Percentiles rank a stretch among this genome's conserved stretches.
These are phyloP conservation scores for Agrenia bidenticulata DNA, from an alignment of 2,888 invertebrate genomes.

Conservation along the genomic window DNA sequence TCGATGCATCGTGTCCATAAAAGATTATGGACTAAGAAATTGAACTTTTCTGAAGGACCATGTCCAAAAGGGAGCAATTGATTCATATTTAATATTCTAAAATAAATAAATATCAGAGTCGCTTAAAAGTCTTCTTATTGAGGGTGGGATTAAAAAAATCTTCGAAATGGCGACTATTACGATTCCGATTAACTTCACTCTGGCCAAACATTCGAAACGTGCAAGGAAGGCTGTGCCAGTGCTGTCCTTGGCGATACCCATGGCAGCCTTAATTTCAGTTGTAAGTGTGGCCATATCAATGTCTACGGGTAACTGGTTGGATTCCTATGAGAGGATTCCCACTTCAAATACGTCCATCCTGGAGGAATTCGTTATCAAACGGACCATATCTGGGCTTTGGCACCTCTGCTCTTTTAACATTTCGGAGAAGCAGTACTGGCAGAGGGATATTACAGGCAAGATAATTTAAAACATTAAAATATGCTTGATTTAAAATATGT, in stretches of 20 bases:
- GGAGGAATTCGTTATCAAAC: constrained; percentile 69
- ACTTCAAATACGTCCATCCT: constrained; percentile 72
- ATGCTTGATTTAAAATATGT: background rate
- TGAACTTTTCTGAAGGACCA: too few species aligned
- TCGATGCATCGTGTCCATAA: too few species aligned
- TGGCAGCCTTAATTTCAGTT: constrained; percentile 61
- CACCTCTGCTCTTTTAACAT: constrained; percentile 64
- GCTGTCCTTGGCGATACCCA: constrained; percentile 44
- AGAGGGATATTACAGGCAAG: background rate
- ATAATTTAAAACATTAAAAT: too few species aligned
- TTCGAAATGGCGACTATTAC: too few species aligned
- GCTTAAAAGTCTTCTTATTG: too few species aligned
- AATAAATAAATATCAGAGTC: too few species aligned
- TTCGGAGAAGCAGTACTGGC: constrained; percentile 32
- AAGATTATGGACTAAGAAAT: too few species aligned
- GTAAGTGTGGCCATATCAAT: constrained; percentile 72
- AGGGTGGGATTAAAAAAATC: too few species aligned
- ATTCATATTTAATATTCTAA: too few species aligned
- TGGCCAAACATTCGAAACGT: constrained; percentile 36
- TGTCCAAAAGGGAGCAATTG: too few species aligned
- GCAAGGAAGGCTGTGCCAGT: constrained; percentile 47
- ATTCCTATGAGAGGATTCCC: constrained; percentile 80
- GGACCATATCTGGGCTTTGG: constrained; percentile 80
- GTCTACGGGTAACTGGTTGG: constrained; percentile 80
- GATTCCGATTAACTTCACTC: too few species aligned